Evolutionary conservation across 2,888 invertebrate species (phyloP).

Genomic region (Blastobasis lacticolella): DNA sequence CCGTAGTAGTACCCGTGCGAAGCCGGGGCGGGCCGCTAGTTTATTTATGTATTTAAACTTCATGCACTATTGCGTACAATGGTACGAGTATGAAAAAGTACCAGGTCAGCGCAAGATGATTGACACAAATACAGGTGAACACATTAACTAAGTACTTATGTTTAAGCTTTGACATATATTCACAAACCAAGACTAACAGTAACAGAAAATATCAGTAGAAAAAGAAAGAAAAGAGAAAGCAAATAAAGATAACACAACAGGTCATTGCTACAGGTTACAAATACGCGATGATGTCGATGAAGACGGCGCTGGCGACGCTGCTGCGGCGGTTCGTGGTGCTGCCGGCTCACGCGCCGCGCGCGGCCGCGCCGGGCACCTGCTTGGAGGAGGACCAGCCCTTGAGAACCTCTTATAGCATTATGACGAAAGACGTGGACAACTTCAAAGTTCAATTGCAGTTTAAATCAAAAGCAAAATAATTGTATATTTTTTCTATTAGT

Average conservation of each 20-base stretch:
- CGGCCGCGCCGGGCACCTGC: too few relatives aligned
- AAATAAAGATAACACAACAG: too few relatives aligned
- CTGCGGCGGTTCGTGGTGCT: slow-evolving; percentile 24
- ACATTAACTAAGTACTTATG: neutral
- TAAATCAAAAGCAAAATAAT: neutral
- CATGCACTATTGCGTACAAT: too few relatives aligned
- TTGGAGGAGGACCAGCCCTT: slow-evolving; percentile 15
- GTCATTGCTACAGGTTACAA: slow-evolving; percentile 25
- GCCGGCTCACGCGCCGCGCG: slow-evolving; percentile 11
- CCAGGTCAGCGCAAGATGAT: too few relatives aligned
- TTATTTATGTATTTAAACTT: too few relatives aligned
- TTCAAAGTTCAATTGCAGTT: slow-evolving; percentile 27
- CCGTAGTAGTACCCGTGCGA: too few relatives aligned
- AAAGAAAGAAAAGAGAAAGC: neutral
- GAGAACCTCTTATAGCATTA: slow-evolving; percentile 30
- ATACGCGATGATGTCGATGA: slow-evolving; percentile 39
- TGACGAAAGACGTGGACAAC: slow-evolving; percentile 37
- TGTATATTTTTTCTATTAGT: too few relatives aligned
- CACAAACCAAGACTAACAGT: neutral
- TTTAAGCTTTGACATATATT: neutral
- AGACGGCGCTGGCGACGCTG: slow-evolving; percentile 25
- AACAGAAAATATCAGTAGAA: neutral
- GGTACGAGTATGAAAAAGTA: too few relatives aligned
- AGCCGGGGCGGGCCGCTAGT: too few relatives aligned
- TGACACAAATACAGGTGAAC: neutral